These are phyloP conservation scores for Cyphomyrus discorhynchus DNA, from an alignment of 2,113 vertebrate species.

Conservation along the genomic window DNA sequence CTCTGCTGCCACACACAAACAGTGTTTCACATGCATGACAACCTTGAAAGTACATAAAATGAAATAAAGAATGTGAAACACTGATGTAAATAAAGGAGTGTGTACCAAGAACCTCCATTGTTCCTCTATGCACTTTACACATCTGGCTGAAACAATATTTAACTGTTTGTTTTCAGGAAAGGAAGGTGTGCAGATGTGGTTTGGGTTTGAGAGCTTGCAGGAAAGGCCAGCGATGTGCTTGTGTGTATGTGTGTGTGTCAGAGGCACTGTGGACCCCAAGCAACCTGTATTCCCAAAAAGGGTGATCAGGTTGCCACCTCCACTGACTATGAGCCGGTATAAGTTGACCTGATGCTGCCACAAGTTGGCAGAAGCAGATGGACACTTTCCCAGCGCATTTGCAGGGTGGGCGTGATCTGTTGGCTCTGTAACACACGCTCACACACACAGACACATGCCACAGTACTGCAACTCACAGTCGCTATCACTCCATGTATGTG, in stretches of 20 bases:
- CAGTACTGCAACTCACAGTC: background rate
- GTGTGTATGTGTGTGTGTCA: background rate
- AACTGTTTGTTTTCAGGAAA: background rate
- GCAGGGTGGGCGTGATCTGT: background rate
- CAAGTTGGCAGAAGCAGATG: conserved; percentile 31
- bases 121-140: background rate
- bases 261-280: background rate
- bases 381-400: conserved; percentile 4
- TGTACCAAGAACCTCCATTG: background rate
- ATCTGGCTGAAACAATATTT: background rate
- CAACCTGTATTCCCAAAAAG: conserved; percentile 16
- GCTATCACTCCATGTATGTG: background rate
- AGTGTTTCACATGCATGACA: background rate
- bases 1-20: background rate
- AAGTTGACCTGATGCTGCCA: conserved; percentile 31
- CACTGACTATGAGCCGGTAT: conserved; percentile 38
- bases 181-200: background rate
- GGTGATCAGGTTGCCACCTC: conserved; percentile 46
- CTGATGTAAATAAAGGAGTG: background rate
- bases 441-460: background rate
- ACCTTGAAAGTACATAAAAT: background rate
- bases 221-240: background rate
- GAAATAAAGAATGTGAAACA: background rate
- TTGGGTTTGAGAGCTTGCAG: background rate
- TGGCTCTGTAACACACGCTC: background rate